Base-by-base conservation (phyloP, 2,797 vertebrate species). In the Phaenicophaeus curvirostris region DNA sequence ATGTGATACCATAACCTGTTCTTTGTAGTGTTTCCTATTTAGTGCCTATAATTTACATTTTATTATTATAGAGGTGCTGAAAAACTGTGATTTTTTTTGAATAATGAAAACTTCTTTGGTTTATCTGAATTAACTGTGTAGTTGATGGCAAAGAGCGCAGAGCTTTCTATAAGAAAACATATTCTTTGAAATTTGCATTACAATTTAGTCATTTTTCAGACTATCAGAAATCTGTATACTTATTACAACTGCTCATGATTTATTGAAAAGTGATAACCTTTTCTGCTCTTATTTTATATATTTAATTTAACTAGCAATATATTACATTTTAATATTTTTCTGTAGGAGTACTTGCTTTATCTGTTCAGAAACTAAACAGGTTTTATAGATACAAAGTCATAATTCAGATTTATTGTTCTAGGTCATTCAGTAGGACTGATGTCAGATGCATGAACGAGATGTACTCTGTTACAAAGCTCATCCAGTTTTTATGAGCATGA, bases 21-120 rank as follows among this genome's bases (percentile, higher is more conserved):
- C 35, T n/a, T 92, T 78, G 24, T 46, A 74, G 33, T 89, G 30
- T 62, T 94, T 96, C 89, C 73, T 91, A 55, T 92, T 94, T 92
- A 85, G 35, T 88, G 67, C 10, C 48, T 88, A 50, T 87, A 92
- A 92, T 86, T 92, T 96, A 69, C 66, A 67, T 19, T 39, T 33
- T 71, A 81, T 76, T 93, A 82, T 57, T 87, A 58, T 17, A 67
- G 33, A 81, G 33, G 12, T 88, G 51, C 33, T 86, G 71, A 81
- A 90, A 86, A 91, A 65, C 5, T 44, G 42, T 44, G 31, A 58
- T 80, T 90, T 96, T 79, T 90, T 85, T 83, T 48, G 61, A 65
- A 78, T 41, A 92, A 87, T 72, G 75, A 86, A 84, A 87, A 80
- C 42, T 87, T 66, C 35, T 81, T 91, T 76, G 37, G 73, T 48